A percentile compares a stretch with the other conserved stretches of the same genome.
Evolutionary conservation across 2,113 vertebrate genomes (phyloP).

Genomic region (Todiramphus saurophagus): DNA sequence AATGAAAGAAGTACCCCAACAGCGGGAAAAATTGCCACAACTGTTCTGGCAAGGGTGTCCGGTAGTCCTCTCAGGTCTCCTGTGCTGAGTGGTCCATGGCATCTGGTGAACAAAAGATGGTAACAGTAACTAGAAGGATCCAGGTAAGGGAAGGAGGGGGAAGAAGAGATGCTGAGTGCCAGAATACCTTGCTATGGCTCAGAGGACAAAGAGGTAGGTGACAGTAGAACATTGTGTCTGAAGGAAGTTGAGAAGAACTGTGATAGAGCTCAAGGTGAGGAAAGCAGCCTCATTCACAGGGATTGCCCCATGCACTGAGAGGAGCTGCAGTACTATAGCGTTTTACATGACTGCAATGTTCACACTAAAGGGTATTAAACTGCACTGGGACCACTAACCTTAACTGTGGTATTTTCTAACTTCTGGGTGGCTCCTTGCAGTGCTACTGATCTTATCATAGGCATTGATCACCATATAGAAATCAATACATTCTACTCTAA

Average conservation of each 20-base stretch:
- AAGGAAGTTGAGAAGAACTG: background rate
- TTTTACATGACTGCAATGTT: background rate
- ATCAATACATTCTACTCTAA: background rate
- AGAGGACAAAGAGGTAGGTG: background rate
- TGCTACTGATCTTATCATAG: background rate
- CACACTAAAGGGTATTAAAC: background rate
- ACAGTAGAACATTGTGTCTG: background rate
- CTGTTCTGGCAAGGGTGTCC: background rate
- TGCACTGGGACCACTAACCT: background rate
- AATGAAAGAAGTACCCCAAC: background rate
- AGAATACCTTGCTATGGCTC: background rate
- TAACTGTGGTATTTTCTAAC: background rate
- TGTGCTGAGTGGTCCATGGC: background rate
- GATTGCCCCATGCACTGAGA: background rate
- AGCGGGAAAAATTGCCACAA: background rate
- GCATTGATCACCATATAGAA: background rate
- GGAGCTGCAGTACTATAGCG: background rate
- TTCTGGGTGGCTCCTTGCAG: background rate
- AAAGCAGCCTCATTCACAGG: background rate
- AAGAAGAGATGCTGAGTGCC: background rate
- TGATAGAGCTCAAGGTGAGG: background rate
- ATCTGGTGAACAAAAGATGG: background rate
- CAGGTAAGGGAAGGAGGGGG: background rate
- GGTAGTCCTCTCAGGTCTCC: background rate
- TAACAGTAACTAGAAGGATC: background rate